Conservation (phyloP, 2,113 vertebrate genomes). For the Anolis carolinensis region DNA sequence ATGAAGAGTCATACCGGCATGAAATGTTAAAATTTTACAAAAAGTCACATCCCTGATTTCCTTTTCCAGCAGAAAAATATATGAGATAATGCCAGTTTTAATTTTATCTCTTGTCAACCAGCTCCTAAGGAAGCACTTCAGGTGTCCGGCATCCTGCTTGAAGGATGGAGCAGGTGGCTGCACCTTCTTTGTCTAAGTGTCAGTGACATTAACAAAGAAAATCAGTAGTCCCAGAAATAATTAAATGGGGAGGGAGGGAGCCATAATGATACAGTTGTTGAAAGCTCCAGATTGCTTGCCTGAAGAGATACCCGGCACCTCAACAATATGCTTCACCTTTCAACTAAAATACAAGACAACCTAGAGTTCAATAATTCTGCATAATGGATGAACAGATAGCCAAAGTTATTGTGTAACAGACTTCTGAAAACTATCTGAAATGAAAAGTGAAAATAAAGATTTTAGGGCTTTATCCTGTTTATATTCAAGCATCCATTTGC, state of each 20-base stretch:
- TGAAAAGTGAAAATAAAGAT: background rate
- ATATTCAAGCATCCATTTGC: background rate
- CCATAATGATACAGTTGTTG: conserved; percentile 14
- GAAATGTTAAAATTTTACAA: conserved; percentile 13
- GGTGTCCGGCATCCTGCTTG: background rate
- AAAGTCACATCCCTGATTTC: background rate
- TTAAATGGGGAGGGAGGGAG: background rate
- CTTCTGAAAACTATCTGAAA: background rate
- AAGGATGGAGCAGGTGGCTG: background rate
- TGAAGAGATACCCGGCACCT: background rate
- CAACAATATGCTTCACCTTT: background rate
- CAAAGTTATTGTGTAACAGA: background rate
- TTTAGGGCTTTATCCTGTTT: background rate
- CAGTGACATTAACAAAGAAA: conserved; percentile 5
- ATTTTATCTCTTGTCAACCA: conserved; percentile 13
- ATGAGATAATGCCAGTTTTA: conserved; percentile 1
- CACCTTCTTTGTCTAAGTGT: conserved; percentile 19
- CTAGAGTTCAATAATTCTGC: background rate
- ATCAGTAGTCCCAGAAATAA: conserved; percentile 20
- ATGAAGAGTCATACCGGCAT: conserved; percentile 22
- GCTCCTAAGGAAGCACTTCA: background rate
- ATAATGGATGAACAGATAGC: background rate
- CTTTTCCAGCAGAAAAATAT: background rate
- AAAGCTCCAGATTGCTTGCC: background rate
- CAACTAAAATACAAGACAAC: background rate